Evolutionary conservation across 2,797 vertebrate species (phyloP), one percentile per base, ranked within the genome.

Genomic region (Propithecus deckenii): DNA sequence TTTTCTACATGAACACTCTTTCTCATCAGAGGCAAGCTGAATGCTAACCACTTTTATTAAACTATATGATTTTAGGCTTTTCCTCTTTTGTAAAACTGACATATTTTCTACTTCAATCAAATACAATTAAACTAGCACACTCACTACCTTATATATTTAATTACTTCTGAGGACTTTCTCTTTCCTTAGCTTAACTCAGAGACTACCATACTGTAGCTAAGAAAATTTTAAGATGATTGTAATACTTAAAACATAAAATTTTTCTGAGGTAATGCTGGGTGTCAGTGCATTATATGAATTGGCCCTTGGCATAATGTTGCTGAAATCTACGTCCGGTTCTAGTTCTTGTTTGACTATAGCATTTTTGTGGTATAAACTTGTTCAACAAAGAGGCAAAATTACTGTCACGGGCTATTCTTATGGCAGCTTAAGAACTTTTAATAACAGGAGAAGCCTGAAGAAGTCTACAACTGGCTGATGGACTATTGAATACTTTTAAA

Each of bases 91-190:
- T 76, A 59, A 92, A 86, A 61, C 0, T 52, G 57, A 43, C 2
- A 35, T 71, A 43, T n/a, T 86, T 91, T 91, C 32, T 35, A 65
- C 23, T 78, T 78, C 30, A 67, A 50, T 63, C 43, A 74, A 67
- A 65, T 32, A 81, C 11, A 92, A 76, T 76, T 50, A 76, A 88
- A 79, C 46, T 76, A 97, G 65, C 32, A 75, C 14, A 79, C 7
- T 86, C 23, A 89, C 15, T 79, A 15, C 4, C 48, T 81, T 72
- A 38, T 32, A 30, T 59, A 71, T 52, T 81, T 72, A 63, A 74
- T 89, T 80, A 81, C 25, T 72, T 80, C 72, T 67, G 75, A 95
- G 48, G 69, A 76, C 83, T 84, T 71, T 83, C 75, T 72, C 79
- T 69, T 41, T 50, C 14, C 32, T 95, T 83, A 71, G 80, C 52